Evolutionary conservation across 2,888 invertebrate species (phyloP).

Genomic region (Operophtera brumata): DNA sequence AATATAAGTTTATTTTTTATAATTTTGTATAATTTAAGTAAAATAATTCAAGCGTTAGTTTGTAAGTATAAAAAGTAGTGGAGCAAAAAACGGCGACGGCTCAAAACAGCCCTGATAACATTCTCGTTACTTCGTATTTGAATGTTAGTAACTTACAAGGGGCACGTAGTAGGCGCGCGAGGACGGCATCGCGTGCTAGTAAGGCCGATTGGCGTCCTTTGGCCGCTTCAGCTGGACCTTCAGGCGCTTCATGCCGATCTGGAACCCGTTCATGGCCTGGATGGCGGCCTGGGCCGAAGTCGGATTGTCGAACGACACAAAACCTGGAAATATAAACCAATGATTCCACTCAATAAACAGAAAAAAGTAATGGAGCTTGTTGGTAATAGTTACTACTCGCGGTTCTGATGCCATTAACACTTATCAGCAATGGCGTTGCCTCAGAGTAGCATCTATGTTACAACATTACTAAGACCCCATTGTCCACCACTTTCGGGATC

Average conservation of each 20-base stretch:
- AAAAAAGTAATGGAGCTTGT: not conserved
- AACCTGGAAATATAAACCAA: conserved; percentile 84
- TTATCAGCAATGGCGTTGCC: no score
- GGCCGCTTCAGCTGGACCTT: conserved; percentile 99
- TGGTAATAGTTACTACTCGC: not conserved
- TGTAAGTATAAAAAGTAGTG: no score
- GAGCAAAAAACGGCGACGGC: no score
- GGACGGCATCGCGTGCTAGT: conserved; percentile 88
- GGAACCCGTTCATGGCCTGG: conserved; percentile 99
- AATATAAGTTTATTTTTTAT: no score
- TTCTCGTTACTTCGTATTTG: no score
- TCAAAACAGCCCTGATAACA: no score
- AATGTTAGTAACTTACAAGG: conserved; percentile 43
- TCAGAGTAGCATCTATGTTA: conserved; percentile 4
- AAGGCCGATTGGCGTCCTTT: conserved; percentile 98
- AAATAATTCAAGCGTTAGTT: no score
- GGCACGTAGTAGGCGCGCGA: conserved; percentile 66
- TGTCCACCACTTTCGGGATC: not conserved
- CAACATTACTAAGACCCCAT: not conserved
- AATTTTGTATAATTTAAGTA: no score
- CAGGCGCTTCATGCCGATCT: conserved; percentile 99
- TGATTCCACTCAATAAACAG: not conserved
- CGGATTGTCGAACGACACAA: conserved; percentile 99
- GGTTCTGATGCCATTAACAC: no score
- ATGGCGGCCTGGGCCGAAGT: conserved; percentile 99